Conservation (phyloP, 2,113 vertebrate species). For the Otis tarda region DNA sequence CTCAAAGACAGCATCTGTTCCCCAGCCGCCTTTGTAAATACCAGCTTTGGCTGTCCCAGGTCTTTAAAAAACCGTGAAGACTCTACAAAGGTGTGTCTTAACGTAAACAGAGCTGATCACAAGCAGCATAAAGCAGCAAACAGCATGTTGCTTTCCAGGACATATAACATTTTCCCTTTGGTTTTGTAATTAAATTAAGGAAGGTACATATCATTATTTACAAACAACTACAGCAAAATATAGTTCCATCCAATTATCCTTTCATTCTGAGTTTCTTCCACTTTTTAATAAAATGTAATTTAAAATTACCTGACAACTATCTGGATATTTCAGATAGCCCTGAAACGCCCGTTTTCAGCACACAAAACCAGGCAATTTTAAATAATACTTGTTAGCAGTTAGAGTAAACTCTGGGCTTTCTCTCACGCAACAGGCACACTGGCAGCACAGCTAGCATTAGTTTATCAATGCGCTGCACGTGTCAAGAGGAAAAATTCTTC, state of each 20-base stretch:
- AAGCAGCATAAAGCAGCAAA: background rate
- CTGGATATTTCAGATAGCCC: background rate
- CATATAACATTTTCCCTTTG: background rate
- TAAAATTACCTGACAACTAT: background rate
- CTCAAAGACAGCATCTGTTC: background rate
- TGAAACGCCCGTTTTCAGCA: background rate
- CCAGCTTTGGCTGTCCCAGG: background rate
- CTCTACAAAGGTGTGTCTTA: background rate
- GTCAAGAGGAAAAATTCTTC: background rate
- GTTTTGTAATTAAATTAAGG: background rate
- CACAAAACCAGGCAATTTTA: background rate
- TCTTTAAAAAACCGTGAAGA: background rate
- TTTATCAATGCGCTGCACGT: accelerated
- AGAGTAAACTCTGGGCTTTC: background rate
- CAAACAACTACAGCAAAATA: background rate
- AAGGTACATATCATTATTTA: background rate
- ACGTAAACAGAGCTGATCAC: background rate
- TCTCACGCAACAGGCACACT: background rate
- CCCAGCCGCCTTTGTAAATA: background rate
- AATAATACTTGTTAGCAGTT: background rate
- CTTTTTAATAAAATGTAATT: background rate
- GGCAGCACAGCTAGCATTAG: background rate
- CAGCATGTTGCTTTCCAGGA: background rate
- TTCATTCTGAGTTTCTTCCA: background rate
- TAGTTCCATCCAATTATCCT: background rate